Evolutionary conservation across 2,797 vertebrate species (phyloP).

Genomic region (Amblyraja radiata): DNA sequence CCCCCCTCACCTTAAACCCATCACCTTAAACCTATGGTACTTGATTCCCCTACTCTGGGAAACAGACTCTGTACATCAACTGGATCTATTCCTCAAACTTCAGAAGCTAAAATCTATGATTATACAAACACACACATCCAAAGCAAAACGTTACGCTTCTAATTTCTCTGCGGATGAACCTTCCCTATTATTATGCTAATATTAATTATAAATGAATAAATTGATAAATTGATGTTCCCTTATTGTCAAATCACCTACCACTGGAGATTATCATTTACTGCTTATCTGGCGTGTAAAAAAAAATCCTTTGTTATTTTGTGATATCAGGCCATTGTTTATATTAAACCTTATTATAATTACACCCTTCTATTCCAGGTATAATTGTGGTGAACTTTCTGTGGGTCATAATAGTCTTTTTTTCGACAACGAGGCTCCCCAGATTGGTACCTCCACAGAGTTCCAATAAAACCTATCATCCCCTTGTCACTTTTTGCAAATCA

Average conservation of each 20-base stretch:
- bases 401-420: not conserved
- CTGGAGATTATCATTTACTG: not conserved
- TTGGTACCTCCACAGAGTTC: not conserved
- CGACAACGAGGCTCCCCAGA: not conserved
- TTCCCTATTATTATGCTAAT: not conserved
- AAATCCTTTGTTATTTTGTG: not conserved
- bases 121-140: too few relatives aligned
- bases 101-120: too few relatives aligned
- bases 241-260: not conserved
- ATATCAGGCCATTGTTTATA: not conserved
- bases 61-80: too few relatives aligned
- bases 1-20: too few relatives aligned
- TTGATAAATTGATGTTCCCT: not conserved
- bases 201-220: not conserved
- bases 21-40: too few relatives aligned
- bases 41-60: too few relatives aligned
- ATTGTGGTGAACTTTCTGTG: not conserved
- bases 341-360: not conserved
- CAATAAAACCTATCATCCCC: not conserved
- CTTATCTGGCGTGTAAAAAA: not conserved
- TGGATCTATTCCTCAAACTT: too few relatives aligned
- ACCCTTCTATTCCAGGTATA: not conserved
- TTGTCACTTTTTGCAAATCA: not conserved
- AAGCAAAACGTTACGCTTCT: not conserved
- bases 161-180: not conserved